Evolutionary conservation across 2,888 invertebrate genomes (phyloP).

Genomic region (Mythimna pallens): DNA sequence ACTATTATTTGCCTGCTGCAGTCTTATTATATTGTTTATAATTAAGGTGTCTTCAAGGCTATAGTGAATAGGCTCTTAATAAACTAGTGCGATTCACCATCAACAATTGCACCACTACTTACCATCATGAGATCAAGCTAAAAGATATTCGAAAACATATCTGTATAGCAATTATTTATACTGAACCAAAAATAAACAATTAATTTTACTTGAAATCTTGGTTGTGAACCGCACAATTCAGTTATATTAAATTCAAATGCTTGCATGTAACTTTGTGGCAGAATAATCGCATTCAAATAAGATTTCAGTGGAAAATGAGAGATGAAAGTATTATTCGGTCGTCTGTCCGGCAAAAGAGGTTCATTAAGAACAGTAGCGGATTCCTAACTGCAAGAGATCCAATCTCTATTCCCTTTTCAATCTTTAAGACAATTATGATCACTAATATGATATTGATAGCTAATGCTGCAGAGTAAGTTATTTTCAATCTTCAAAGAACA

Average conservation of each 20-base stretch:
- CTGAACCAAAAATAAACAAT: no score
- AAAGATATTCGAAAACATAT: no score
- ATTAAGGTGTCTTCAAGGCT: no score
- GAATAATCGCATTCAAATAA: conserved; percentile 25
- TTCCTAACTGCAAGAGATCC: conserved; percentile 22
- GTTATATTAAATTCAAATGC: neutral
- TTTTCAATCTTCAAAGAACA: neutral
- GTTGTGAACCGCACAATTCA: neutral
- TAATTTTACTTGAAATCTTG: neutral
- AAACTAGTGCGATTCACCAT: no score
- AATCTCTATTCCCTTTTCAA: conserved; percentile 14
- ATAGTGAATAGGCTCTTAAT: no score
- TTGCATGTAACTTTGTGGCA: conserved; percentile 1
- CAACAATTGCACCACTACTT: no score
- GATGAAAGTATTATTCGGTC: conserved; percentile 27
- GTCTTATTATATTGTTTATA: no score
- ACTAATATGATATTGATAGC: conserved; percentile 3
- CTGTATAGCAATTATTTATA: no score
- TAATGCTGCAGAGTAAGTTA: neutral
- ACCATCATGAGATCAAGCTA: no score
- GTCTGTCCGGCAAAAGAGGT: conserved; percentile 29
- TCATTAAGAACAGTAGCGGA: conserved; percentile 36
- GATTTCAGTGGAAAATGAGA: conserved; percentile 33
- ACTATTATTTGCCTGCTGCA: no score
- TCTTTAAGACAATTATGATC: conserved; percentile 1